Evolutionary conservation across 2,888 invertebrate genomes (phyloP), one percentile per base, ranked within the genome.

Genomic region (Erebia aethiops): DNA sequence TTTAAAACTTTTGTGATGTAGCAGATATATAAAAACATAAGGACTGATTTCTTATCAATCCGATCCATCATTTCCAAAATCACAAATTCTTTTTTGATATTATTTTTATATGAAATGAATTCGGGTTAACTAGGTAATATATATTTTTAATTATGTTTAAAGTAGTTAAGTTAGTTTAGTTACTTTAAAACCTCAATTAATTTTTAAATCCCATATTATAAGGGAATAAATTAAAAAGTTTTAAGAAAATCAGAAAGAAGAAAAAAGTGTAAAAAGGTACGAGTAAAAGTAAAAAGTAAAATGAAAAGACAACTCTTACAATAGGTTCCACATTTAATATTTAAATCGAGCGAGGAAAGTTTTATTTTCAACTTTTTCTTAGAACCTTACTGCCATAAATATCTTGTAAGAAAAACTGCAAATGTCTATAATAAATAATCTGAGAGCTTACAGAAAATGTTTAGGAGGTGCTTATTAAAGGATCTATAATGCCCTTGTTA

Each of bases 281-380:
- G 7, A 35, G 35, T 7, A 1, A 35, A 35, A 35, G 35, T 26
- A 26, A 16, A 41, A 16, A 5, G n/a, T 10, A 60, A 41, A 60
- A 2, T 13, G n/a, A 60, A 58, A 60, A 60, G 41, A 43, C 9
- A 60, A 9, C 4, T 26, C 26, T 62, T 49, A 49, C 21, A 62
- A 62, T 49, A 18, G 54, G 16, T 18, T 49, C 46, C 16, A 49
- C 18, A 49, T 21, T 62, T 21, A 61, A 61, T n/a, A 49, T 62
- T 49, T 13, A 62, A 62, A 62, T 49, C 14, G 21, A 49, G 49
- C 7, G 56, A 57, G 16, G 2, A 35, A 41, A 60, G 9, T 10
- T 43, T 60, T 61, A 16, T 43, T 46, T 62, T 8, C 14, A 14
- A 62, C 62, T 62, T 62, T 21, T 21, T 26, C 9, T 13, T 8